phyloP scores from a whole-genome alignment of 2,113 vertebrate species.

The Cinclus cinclus region DNA sequence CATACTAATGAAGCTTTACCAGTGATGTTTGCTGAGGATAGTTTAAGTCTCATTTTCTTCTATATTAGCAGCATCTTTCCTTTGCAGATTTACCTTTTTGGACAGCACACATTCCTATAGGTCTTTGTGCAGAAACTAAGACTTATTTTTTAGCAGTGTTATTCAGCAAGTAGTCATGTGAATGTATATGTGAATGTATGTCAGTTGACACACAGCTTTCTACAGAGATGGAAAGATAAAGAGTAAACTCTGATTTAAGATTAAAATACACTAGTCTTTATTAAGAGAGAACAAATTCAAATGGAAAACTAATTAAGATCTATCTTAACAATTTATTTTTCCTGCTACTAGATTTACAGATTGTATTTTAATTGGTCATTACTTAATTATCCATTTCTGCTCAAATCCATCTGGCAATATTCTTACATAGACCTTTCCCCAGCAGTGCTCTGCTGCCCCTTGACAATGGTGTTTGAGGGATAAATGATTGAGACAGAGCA shows the following conservation, averaged over 20 bases:
- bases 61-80: constrained; percentile 66
- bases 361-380: constrained; percentile 51
- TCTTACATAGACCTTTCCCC: constrained; percentile 16
- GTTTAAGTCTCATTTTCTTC: constrained; percentile 69
- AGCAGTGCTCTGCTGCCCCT: constrained; percentile 1
- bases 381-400: constrained; percentile 64
- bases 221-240: constrained; percentile 29
- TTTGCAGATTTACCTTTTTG: constrained; percentile 53
- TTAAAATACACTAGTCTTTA: neutral
- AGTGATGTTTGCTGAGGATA: constrained; percentile 67
- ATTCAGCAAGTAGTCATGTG: constrained; percentile 1
- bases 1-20: constrained; percentile 79
- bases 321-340: constrained; percentile 20
- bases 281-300: constrained; percentile 47
- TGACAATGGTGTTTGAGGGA: constrained; percentile 18
- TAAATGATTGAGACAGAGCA: neutral
- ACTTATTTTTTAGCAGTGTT: neutral
- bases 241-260: neutral
- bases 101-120: constrained; percentile 34
- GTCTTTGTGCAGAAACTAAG: constrained; percentile 21
- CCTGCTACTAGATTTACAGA: constrained; percentile 23
- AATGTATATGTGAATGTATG: neutral
- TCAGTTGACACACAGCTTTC: neutral
- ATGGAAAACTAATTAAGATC: constrained; percentile 57
- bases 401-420: constrained; percentile 41